A percentile compares a stretch with the other conserved stretches of the same genome.
phyloP scores from a whole-genome alignment of 2,113 vertebrate species.

The zebrafish (Danio rerio) region GRCz12tu NC_133200.1:6131001-6131500 shows the following conservation, averaged over 20 bases:
- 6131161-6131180: conserved; percentile 71
- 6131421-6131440: not conserved
- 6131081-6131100: conserved; percentile 73
- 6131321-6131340: conserved; percentile 15
- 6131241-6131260: conserved; percentile 57
- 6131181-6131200: conserved; percentile 49
- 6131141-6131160: conserved; percentile 68
- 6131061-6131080: conserved; percentile 62
- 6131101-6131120: conserved; percentile 80
- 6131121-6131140: conserved; percentile 76
- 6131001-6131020: conserved; percentile 51
- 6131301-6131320: conserved; percentile 14
- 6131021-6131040: conserved; percentile 38
- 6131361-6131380: conserved; percentile 22
- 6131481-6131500: not conserved
- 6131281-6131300: conserved; percentile 56
- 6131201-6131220: conserved; percentile 54
- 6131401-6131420: not conserved
- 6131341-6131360: conserved; percentile 21
- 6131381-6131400: not conserved
- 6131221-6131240: conserved; percentile 53
- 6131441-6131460: not conserved
- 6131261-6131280: conserved; percentile 54
- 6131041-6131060: conserved; percentile 48
- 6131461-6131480: no score